Percentiles rank a stretch among this genome's conserved stretches.
These are phyloP conservation scores for Drosophila limbata DNA, from an alignment of 2,888 invertebrate genomes.

Conservation along the genomic window DNA sequence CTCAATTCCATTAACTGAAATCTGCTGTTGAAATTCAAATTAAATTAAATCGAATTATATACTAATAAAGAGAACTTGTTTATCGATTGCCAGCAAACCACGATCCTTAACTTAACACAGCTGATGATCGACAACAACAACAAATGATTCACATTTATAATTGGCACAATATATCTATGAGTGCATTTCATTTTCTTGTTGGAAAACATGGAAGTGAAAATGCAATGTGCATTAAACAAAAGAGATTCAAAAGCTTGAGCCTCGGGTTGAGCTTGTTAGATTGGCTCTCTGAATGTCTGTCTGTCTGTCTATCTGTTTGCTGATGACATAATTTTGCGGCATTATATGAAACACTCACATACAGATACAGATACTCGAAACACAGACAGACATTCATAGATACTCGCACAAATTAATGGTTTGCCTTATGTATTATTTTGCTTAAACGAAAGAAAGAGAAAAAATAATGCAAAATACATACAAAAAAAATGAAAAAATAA, in stretches of 20 bases:
- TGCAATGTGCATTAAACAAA: slow-evolving; percentile 20
- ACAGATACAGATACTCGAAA: too few relatives aligned
- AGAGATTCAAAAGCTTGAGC: slow-evolving; percentile 21
- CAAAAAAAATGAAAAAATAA: slow-evolving; percentile 11
- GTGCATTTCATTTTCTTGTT: not conserved
- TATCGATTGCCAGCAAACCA: not conserved
- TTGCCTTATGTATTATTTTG: slow-evolving; percentile 52
- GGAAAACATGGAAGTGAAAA: slow-evolving; percentile 17
- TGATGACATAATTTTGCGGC: slow-evolving; percentile 65
- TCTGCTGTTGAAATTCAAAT: not conserved
- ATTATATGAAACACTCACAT: slow-evolving; percentile 31
- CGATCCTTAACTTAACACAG: not conserved
- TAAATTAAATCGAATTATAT: not conserved
- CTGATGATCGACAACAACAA: not conserved
- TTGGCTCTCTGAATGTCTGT: not conserved
- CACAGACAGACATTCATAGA: slow-evolving; percentile 22
- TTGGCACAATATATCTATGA: slow-evolving; percentile 7
- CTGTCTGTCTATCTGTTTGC: slow-evolving; percentile 8
- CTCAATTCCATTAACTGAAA: not conserved
- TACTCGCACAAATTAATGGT: slow-evolving; percentile 61
- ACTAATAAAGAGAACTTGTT: not conserved
- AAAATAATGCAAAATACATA: slow-evolving; percentile 25
- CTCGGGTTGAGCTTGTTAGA: slow-evolving; percentile 19
- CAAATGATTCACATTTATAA: slow-evolving; percentile 25
- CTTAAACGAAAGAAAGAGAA: slow-evolving; percentile 29